phyloP scores from a whole-genome alignment of 2,113 vertebrate species.

The Canis aureus region DNA sequence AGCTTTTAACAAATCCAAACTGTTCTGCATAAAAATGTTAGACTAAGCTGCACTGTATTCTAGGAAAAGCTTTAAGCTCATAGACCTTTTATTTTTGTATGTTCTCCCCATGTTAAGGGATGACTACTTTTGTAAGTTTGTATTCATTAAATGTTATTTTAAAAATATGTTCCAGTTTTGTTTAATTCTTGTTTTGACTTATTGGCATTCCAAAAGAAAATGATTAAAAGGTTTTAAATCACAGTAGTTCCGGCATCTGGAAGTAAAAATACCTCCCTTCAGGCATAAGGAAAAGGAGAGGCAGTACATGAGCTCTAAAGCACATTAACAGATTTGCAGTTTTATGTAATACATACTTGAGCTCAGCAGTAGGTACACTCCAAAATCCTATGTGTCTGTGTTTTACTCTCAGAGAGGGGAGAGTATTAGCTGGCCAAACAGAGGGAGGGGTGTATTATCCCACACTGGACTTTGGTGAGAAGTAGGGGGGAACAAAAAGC shows the following conservation, averaged over 20 bases:
- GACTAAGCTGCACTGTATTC: conserved; percentile 22
- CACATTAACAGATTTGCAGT: not conserved
- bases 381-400: not conserved
- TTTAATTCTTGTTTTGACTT: conserved; percentile 60
- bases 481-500: not conserved
- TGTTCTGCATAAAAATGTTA: not conserved
- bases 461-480: not conserved
- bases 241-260: not conserved
- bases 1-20: not conserved
- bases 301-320: not conserved
- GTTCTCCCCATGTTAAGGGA: not conserved
- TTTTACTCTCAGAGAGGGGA: not conserved
- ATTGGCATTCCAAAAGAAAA: not conserved
- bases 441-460: not conserved
- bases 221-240: not conserved
- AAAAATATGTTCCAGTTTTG: conserved; percentile 44
- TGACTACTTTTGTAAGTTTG: conserved; percentile 25
- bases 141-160: conserved; percentile 60
- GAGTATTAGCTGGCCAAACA: not conserved
- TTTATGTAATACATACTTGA: not conserved
- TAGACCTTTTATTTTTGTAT: conserved; percentile 49
- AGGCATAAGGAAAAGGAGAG: not conserved
- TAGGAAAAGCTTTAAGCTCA: not conserved
- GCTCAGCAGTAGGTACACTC: not conserved
- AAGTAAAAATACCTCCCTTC: conserved; percentile 11